These are phyloP conservation scores for Ifrita kowaldi DNA, from an alignment of 2,113 vertebrate species.

Conservation along the genomic window DNA sequence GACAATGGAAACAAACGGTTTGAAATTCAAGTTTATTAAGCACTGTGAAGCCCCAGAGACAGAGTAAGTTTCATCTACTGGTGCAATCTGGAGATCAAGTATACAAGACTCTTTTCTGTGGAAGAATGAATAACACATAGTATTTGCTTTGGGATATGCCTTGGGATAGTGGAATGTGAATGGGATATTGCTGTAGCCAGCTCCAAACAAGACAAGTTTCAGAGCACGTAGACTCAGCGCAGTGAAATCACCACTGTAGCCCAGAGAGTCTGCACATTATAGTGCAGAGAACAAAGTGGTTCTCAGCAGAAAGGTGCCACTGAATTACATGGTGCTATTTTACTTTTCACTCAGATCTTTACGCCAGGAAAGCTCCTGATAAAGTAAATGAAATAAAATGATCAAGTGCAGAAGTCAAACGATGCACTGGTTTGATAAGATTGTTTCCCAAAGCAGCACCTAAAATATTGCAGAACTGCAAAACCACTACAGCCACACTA, in stretches of 20 bases:
- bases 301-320: not conserved
- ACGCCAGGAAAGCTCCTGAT: not conserved
- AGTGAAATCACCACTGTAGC: not conserved
- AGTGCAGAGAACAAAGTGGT: not conserved
- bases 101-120: not conserved
- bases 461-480: not conserved
- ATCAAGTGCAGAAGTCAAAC: not conserved
- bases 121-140: not conserved
- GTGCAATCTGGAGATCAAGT: not conserved
- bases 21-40: not conserved
- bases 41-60: not conserved
- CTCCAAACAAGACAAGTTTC: not conserved
- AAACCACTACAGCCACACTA: not conserved
- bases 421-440: not conserved
- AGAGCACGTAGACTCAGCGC: accelerated
- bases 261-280: not conserved
- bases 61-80: not conserved
- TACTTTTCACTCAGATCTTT: not conserved
- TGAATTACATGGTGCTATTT: not conserved
- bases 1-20: not conserved
- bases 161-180: not conserved
- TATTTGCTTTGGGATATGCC: not conserved
- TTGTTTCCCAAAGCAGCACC: not conserved
- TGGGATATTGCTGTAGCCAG: not conserved
- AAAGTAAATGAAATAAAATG: constrained; percentile 6